Evolutionary conservation across 2,797 vertebrate species (phyloP), one percentile per base, ranked within the genome.

Genomic region (Columba guinea): DNA sequence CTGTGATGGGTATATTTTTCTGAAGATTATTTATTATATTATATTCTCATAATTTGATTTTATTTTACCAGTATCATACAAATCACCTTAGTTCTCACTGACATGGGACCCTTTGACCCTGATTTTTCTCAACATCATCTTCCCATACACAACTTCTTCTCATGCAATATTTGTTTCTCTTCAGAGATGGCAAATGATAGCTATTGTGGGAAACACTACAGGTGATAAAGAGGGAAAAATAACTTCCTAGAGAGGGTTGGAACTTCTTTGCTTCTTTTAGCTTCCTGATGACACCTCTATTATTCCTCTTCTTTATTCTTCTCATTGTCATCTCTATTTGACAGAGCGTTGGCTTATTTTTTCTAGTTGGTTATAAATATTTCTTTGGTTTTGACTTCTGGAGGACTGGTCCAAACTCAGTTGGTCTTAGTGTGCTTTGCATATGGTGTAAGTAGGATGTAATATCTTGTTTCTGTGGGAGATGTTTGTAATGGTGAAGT

Each of bases 401-500:
- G 13, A 81, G 34, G 81, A 24, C 20, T 53, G 18, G 9, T 75
- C 52, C 19, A 90, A 49, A 78, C 27, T 7, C 49, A 48, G 9
- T 18, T 48, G 24, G 21, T 44, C 52, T 85, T 75, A n/a, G n/a
- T 69, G 37, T 88, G 26, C 62, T 90, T 94, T 59, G 58, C 77
- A 65, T 2, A 0, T 68, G 32, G 13, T 62, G 35, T 44, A 60
- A 81, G 34, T 69, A 62, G 73, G n/a, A 84, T 82, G 86, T 84
- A 52, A 65, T 74, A 55, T 13, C 21, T 69, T 35, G 49, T 62
- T 75, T n/a, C 34, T 69, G 16, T 27, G 4, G 24, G 28, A 68
- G 62, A 35, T 68, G 73, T 30, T 84, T 82, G 26, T 46, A 70
- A 74, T 51, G n/a, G 48, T 96, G 95, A 97, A 67, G 92, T 90